Base-by-base conservation (phyloP, 2,888 invertebrate genomes). In the Lutraria lutraria region DNA sequence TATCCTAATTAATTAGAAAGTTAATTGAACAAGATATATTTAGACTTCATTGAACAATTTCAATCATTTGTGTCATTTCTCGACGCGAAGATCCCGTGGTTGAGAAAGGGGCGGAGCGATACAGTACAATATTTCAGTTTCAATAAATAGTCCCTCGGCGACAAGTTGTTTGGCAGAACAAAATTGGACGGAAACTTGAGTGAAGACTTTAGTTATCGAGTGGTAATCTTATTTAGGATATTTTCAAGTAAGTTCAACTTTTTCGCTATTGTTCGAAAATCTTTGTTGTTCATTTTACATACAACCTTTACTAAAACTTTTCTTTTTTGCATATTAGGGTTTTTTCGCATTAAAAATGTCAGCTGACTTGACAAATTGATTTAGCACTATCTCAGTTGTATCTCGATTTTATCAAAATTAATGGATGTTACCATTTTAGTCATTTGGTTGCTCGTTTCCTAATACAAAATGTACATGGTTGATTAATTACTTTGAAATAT, bases 1-100 rank as follows among this genome's bases (percentile, higher is more conserved):
- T 91, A 89, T 84, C 88, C 85, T 60, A 84, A 89, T 88, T 89
- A 91, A 89, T 91, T 88, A 88, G 80, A 91, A 88, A 88, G 76
- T 81, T 89, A 89, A 91, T 89, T 89, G 89, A 87, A 87, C 83
- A 83, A 52, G 60, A 79, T 85, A 82, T 84, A 85, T 87, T 82
- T 85, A 81, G 90, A 90, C 88, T 76, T 86, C 88, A 76, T 82
- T 56, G 85, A 85, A 82, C 52, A 52, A 34, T 80, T 81, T 60
- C 85, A 60, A 89, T 88, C 86, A 88, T 90, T 90, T 88, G 72
- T 85, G 63, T 88, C 81, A 81, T 88, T 85, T 81, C 34, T 34
- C 21, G 19, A 60, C 83, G 82, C 80, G 63, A 80, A 81, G 76
- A 31, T 34, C 29, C 76, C 10, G 8, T 25, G 25, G 76, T 76